Conservation (phyloP, 2,113 vertebrate species). For the Campylorhamphus procurvoides region DNA sequence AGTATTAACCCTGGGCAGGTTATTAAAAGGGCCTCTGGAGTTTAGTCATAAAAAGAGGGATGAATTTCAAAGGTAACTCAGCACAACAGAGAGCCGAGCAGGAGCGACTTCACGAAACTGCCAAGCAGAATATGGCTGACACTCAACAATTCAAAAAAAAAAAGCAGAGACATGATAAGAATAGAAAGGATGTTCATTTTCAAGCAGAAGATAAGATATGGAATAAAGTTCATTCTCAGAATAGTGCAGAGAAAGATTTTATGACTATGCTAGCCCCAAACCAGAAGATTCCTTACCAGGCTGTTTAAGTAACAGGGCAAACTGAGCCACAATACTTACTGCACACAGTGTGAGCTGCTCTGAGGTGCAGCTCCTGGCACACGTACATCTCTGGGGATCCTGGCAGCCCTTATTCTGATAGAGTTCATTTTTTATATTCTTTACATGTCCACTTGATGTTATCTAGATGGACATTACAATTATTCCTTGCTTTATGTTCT, state of each 20-base stretch:
- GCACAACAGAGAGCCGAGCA: slow-evolving; percentile 49
- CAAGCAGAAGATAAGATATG: slow-evolving; percentile 77
- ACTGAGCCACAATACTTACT: slow-evolving; percentile 46
- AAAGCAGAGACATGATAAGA: slow-evolving; percentile 80
- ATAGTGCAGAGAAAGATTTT: slow-evolving; percentile 71
- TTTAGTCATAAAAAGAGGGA: slow-evolving; percentile 23
- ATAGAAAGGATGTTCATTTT: slow-evolving; percentile 82
- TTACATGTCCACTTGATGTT: background rate
- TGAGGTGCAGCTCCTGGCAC: slow-evolving; percentile 48
- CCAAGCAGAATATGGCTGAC: slow-evolving; percentile 76
- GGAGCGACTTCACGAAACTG: slow-evolving; percentile 62
- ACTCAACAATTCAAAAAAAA: slow-evolving; percentile 71
- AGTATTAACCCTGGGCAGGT: slow-evolving; percentile 24
- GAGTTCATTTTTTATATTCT: slow-evolving; percentile 41
- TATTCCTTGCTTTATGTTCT: background rate
- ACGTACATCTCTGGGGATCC: background rate
- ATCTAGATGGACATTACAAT: background rate
- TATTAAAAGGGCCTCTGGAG: slow-evolving; percentile 56
- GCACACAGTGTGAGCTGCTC: background rate
- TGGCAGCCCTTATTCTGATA: slow-evolving; percentile 31
- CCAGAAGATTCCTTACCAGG: slow-evolving; percentile 25
- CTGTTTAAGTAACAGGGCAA: slow-evolving; percentile 61
- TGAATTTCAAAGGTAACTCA: slow-evolving; percentile 77
- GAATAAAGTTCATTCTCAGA: slow-evolving; percentile 78
- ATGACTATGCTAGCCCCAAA: slow-evolving; percentile 58